Base-by-base conservation (phyloP, 2,113 vertebrate species). In the Ammodytes marinus region DNA sequence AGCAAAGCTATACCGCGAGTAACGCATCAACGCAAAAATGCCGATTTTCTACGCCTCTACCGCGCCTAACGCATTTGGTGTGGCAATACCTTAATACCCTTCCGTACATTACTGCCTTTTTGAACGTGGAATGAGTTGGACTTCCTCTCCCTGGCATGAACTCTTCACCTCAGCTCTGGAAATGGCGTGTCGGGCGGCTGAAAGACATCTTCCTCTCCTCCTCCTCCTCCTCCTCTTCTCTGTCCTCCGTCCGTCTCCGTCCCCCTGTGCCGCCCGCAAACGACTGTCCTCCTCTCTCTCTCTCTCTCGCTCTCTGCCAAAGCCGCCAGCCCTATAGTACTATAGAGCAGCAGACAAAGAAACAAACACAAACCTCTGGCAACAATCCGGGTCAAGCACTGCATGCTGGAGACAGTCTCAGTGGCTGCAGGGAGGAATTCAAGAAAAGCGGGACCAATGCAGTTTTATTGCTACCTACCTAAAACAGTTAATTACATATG, bases 401-500 rank as follows among this genome's bases (percentile, higher is more conserved):
- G 77, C 74, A 59, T 88, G 90, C 90, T 83, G 73, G 86, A 91
- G 74, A 80, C 70, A 77, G 85, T 76, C 80, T 81, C 86, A 67
- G 75, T 59, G 80, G 76, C 86, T 76, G 82, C 65, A 86, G 57
- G 77, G 75, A 90, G 83, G 90, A 93, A 92, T 93, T 93, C 79
- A 85, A 90, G 87, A 89, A 86, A 91, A 88, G 27, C 27, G 45
- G 84, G 90, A 93, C 88, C 85, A 92, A 92, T 87, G 61, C 65
- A 90, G 91, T 90, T 93, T 93, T 92, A 94, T 94, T 92, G 92
- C 92, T 94, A 92, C 91, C 90, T 94, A 92, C 78, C 89, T 90
- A 91, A 93, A 94, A 91, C 74, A 92, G 92, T 87, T 93, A 94
- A 94, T 94, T 95, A 94, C 83, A 94, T 91, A 94, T 88, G 91